Evolutionary conservation across 2,113 vertebrate genomes (phyloP).

Genomic region (Noturus placidus): DNA sequence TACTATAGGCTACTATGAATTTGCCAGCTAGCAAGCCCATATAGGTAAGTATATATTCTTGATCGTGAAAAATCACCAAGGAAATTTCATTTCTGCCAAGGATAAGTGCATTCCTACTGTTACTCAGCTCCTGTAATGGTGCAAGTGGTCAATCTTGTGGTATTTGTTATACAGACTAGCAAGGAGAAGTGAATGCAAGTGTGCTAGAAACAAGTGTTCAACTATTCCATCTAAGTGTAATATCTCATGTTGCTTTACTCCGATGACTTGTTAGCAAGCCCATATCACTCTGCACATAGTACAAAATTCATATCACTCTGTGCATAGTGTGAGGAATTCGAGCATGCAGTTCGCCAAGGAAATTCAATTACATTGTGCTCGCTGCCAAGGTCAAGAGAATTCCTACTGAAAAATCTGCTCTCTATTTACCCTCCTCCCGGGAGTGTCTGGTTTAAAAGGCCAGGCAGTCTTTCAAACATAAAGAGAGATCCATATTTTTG

Average conservation of each 20-base stretch:
- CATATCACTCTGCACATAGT: background rate
- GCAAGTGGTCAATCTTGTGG: background rate
- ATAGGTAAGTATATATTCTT: background rate
- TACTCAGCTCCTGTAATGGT: background rate
- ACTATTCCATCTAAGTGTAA: background rate
- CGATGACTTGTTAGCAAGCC: background rate
- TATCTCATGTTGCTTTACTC: background rate
- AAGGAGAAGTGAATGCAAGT: background rate
- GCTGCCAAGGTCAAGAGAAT: conserved; percentile 11
- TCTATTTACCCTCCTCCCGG: background rate
- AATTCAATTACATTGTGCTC: background rate
- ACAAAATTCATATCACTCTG: background rate
- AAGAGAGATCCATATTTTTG: background rate
- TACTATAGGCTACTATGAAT: background rate
- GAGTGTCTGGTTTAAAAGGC: background rate
- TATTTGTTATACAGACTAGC: background rate
- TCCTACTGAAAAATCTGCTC: background rate
- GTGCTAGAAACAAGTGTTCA: background rate
- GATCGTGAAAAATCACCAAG: background rate
- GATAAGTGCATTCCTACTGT: background rate
- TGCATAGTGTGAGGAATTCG: background rate
- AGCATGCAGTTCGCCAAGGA: background rate
- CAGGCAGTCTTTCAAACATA: background rate
- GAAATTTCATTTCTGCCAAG: background rate
- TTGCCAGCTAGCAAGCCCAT: background rate